Evolutionary conservation across 1,140 invertebrate species (phyloP).

Genomic region (Ostrea edulis): DNA sequence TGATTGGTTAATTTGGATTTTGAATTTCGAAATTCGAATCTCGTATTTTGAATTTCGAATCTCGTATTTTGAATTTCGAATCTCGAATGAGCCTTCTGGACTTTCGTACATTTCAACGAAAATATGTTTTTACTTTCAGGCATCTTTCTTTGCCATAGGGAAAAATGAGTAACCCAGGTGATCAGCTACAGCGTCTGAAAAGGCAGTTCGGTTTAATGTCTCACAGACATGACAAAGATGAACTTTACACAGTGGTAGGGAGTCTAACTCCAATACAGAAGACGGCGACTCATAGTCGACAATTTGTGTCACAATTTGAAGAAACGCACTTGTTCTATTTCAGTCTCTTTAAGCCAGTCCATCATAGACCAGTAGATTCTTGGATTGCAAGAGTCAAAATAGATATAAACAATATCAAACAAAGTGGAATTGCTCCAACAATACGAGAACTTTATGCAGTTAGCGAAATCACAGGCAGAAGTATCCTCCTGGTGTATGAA

Average conservation of each 20-base stretch:
- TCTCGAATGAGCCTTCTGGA: no score
- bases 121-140: neutral
- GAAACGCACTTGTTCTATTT: neutral
- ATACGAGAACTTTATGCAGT: conserved; percentile 4
- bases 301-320: neutral
- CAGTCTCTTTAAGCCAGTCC: neutral
- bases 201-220: neutral
- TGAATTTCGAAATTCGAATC: no score
- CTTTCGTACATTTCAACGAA: no score
- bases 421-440: neutral
- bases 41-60: no score
- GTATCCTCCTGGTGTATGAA: neutral
- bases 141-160: neutral
- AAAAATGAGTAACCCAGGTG: neutral
- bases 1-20: no score
- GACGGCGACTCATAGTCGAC: neutral
- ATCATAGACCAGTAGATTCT: neutral
- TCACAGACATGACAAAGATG: neutral
- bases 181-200: neutral
- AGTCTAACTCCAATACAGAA: neutral
- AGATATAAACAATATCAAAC: neutral
- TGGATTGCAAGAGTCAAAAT: neutral
- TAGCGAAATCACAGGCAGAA: neutral
- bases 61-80: no score
- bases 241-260: neutral